phyloP scores from a whole-genome alignment of 2,888 invertebrate genomes.

The Cheilosia pagana region DNA sequence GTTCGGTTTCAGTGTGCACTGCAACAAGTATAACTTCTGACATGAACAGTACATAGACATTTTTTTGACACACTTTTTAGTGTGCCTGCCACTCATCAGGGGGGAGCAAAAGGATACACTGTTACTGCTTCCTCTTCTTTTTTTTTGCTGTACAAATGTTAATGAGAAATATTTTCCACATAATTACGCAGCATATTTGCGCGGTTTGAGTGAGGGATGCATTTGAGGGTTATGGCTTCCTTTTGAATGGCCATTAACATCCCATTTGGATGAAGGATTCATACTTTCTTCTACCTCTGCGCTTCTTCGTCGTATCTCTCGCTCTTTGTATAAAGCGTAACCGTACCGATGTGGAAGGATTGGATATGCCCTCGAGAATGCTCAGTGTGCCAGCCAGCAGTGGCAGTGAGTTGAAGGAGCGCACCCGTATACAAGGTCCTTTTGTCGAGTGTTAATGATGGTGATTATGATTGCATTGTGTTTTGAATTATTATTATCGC shows the following conservation, averaged over 20 bases:
- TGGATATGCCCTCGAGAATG: conserved; percentile 37
- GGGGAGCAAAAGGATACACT: conserved; percentile 2
- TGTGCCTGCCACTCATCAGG: conserved; percentile 22
- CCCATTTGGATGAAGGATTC: conserved; percentile 51
- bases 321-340: neutral
- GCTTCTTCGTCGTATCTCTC: neutral
- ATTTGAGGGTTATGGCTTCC: conserved; percentile 62
- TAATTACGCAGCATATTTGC: conserved; percentile 71
- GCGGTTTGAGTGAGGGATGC: conserved; percentile 37
- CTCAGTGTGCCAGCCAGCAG: conserved; percentile 15
- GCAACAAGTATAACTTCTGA: conserved; percentile 66
- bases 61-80: conserved; percentile 69
- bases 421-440: conserved; percentile 49
- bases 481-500: conserved; percentile 58
- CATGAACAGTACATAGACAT: neutral
- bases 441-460: conserved; percentile 68
- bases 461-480: conserved; percentile 67
- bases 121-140: conserved; percentile 13
- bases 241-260: conserved; percentile 68
- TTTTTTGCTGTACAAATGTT: conserved; percentile 34
- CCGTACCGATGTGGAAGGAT: neutral
- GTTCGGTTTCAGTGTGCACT: conserved; percentile 20
- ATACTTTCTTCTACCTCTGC: neutral
- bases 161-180: conserved; percentile 73
- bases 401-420: conserved; percentile 30